Conservation (phyloP, 2,113 vertebrate genomes). For the Anolis sagrei region DNA sequence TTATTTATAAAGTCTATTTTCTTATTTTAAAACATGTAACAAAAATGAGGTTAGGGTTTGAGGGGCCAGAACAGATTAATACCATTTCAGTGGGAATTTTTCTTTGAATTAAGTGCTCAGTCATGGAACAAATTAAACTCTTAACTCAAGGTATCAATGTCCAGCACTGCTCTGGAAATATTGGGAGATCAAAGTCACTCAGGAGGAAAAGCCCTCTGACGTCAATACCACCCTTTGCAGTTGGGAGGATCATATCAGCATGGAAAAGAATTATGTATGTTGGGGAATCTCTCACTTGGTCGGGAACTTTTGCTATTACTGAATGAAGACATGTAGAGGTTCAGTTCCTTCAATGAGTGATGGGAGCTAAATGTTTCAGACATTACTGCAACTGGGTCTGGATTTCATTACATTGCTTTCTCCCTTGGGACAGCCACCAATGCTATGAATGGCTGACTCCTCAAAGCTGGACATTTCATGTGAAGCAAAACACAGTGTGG, state of each 20-base stretch:
- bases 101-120: too few relatives aligned
- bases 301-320: not conserved
- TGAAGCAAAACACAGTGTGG: not conserved
- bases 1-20: too few relatives aligned
- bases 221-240: too few relatives aligned
- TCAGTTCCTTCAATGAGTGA: not conserved
- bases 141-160: too few relatives aligned
- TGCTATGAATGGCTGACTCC: not conserved
- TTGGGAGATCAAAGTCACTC: not conserved
- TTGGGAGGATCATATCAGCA: too few relatives aligned
- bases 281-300: not conserved
- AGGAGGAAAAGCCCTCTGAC: not conserved
- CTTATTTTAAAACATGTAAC: too few relatives aligned
- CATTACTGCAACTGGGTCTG: not conserved
- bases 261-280: not conserved
- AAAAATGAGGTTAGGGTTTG: too few relatives aligned
- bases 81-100: too few relatives aligned
- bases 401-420: not conserved
- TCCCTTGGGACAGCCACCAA: not conserved
- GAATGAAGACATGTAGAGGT: not conserved
- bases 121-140: too few relatives aligned
- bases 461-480: not conserved
- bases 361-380: not conserved
- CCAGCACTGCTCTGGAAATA: not conserved
- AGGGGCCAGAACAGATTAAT: too few relatives aligned